phyloP scores from a whole-genome alignment of 1,140 invertebrate genomes.

The Andricus grossulariae region DNA sequence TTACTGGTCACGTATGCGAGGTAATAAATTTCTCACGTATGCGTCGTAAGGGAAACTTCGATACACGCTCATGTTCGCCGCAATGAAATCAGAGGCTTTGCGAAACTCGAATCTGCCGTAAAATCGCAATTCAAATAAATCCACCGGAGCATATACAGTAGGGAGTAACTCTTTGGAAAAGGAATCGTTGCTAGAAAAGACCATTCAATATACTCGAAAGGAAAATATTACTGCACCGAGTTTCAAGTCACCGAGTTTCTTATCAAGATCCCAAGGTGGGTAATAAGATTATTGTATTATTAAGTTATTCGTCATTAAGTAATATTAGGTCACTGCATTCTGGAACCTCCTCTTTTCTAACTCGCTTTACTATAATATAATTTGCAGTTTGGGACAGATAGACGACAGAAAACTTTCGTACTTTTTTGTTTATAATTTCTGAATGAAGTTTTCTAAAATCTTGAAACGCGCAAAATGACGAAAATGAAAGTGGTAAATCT shows the following conservation, averaged over 20 bases:
- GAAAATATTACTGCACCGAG: slow-evolving; percentile 30
- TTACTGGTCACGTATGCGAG: slow-evolving; percentile 49
- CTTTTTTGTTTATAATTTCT: too few species aligned
- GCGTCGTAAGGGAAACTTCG: slow-evolving; percentile 39
- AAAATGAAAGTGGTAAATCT: too few species aligned
- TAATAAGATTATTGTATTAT: background rate
- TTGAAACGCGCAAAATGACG: too few species aligned
- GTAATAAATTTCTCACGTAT: slow-evolving; percentile 52
- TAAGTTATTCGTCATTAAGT: background rate
- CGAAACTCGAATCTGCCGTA: slow-evolving; percentile 23
- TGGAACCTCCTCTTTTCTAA: too few species aligned
- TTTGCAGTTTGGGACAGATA: too few species aligned
- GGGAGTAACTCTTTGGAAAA: slow-evolving; percentile 1
- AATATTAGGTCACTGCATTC: too few species aligned
- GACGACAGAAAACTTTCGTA: too few species aligned
- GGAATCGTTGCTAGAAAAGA: slow-evolving; percentile 1
- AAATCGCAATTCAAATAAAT: slow-evolving; percentile 43
- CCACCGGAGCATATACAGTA: slow-evolving; percentile 31
- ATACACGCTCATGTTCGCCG: slow-evolving; percentile 36
- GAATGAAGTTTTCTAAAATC: too few species aligned
- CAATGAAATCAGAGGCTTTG: slow-evolving; percentile 38
- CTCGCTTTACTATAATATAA: background rate
- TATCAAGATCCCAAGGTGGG: slow-evolving; percentile 4
- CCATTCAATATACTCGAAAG: slow-evolving; percentile 32
- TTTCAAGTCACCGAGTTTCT: slow-evolving; percentile 27